A percentile compares a stretch with the other conserved stretches of the same genome.
These are phyloP conservation scores for Scaptomyza parva DNA, from an alignment of 2,888 invertebrate genomes.

Conservation along the genomic window DNA sequence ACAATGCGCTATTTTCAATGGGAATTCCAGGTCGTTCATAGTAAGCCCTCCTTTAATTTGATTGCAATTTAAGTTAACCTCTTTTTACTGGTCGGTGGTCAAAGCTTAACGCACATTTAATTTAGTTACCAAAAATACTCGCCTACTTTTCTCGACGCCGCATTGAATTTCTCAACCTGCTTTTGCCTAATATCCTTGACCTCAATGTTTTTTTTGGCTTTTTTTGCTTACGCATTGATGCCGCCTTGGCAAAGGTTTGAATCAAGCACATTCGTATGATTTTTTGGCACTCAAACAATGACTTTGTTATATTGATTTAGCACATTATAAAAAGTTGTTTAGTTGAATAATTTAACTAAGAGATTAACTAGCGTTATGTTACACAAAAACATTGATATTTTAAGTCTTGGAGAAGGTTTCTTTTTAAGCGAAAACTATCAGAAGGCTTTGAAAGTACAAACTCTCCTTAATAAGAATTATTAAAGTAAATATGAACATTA, in stretches of 20 bases:
- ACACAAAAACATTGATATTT: background rate
- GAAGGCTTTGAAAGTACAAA: too few species aligned
- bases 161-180: slow-evolving; percentile 30
- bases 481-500: background rate
- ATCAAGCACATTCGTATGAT: slow-evolving; percentile 41
- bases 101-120: slow-evolving; percentile 60
- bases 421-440: too few species aligned
- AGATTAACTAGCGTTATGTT: slow-evolving; percentile 8
- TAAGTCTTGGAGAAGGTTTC: too few species aligned
- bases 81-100: slow-evolving; percentile 38
- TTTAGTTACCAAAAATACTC: slow-evolving; percentile 59
- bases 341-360: slow-evolving; percentile 1
- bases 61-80: slow-evolving; percentile 60
- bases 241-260: slow-evolving; percentile 46
- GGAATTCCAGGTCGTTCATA: slow-evolving; percentile 23
- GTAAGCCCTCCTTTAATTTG: slow-evolving; percentile 48
- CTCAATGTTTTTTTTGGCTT: slow-evolving; percentile 42
- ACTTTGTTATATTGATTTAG: slow-evolving; percentile 45
- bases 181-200: slow-evolving; percentile 57
- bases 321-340: slow-evolving; percentile 4
- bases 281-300: slow-evolving; percentile 40
- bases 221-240: slow-evolving; percentile 61
- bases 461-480: too few species aligned
- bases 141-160: slow-evolving; percentile 31
- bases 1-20: slow-evolving; percentile 20